phyloP scores from a whole-genome alignment of 1,140 invertebrate genomes.

The Anagrus nilaparvatae region DNA sequence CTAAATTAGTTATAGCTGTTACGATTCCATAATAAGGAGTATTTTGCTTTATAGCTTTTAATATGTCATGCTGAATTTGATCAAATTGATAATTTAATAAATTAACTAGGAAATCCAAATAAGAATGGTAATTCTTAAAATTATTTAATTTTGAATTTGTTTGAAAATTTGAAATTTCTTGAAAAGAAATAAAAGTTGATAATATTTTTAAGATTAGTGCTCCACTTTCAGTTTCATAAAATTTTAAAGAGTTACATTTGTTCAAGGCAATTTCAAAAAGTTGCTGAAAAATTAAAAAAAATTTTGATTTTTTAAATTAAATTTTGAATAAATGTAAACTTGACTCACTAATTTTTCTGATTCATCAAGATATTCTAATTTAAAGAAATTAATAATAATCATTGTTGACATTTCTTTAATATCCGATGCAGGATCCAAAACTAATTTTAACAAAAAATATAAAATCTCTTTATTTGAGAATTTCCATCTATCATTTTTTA shows the following conservation, averaged over 20 bases:
- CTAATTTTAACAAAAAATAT: constrained; percentile 29
- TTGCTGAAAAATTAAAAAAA: constrained; percentile 20
- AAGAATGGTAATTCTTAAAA: background rate
- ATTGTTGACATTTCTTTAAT: constrained; percentile 35
- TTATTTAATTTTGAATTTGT: background rate
- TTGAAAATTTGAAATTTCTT: background rate
- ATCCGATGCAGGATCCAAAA: constrained; percentile 38
- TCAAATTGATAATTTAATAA: constrained; percentile 28
- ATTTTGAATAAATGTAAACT: background rate
- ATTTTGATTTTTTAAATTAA: background rate
- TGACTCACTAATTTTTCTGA: constrained; percentile 24
- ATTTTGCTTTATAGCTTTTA: constrained; percentile 30
- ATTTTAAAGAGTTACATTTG: constrained; percentile 42
- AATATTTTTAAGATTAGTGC: constrained; percentile 38
- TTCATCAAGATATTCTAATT: constrained; percentile 16
- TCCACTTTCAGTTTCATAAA: constrained; percentile 46
- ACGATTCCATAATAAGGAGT: constrained; percentile 35
- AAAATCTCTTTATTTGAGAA: constrained; percentile 29
- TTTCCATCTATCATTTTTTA: constrained; percentile 24
- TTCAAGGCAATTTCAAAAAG: constrained; percentile 31
- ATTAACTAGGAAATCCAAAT: constrained; percentile 22
- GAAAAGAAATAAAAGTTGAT: constrained; percentile 20
- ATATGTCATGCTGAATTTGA: constrained; percentile 32
- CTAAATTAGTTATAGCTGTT: constrained; percentile 25
- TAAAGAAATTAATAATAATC: constrained; percentile 38